Evolutionary conservation across 2,113 vertebrate species (phyloP).

Genomic region (Ellobius talpinus): DNA sequence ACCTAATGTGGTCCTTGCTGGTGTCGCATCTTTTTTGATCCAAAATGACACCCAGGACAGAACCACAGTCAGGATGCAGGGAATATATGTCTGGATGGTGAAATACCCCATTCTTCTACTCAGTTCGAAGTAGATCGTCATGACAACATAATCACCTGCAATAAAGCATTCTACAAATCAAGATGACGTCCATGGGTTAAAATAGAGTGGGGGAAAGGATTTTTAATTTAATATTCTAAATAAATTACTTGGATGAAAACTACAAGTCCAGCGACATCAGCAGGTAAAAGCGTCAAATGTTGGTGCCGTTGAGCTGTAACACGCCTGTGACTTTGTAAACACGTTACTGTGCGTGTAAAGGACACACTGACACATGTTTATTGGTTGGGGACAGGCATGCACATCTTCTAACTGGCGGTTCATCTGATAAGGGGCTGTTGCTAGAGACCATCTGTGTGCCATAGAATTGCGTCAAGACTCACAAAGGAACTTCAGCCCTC

Average conservation of each 20-base stretch:
- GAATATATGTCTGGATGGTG: constrained; percentile 99
- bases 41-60: constrained; percentile 99
- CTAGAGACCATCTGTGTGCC: neutral
- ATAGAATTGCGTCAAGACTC: neutral
- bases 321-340: neutral
- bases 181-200: neutral
- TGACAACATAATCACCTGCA: constrained; percentile 97
- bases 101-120: constrained; percentile 98
- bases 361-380: no score
- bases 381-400: neutral
- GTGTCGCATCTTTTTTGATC: constrained; percentile 99
- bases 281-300: neutral
- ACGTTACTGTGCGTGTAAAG: neutral
- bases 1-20: constrained; percentile 97
- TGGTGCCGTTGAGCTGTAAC: neutral
- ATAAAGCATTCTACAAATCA: neutral
- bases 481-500: neutral
- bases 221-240: neutral
- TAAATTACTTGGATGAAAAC: neutral
- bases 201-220: neutral
- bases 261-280: neutral
- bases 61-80: constrained; percentile 97
- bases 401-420: neutral
- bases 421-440: neutral
- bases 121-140: constrained; percentile 98